A percentile compares a stretch with the other conserved stretches of the same genome.
Evolutionary conservation across 2,113 vertebrate species (phyloP).

Genomic region (Orthonyx spaldingii): DNA sequence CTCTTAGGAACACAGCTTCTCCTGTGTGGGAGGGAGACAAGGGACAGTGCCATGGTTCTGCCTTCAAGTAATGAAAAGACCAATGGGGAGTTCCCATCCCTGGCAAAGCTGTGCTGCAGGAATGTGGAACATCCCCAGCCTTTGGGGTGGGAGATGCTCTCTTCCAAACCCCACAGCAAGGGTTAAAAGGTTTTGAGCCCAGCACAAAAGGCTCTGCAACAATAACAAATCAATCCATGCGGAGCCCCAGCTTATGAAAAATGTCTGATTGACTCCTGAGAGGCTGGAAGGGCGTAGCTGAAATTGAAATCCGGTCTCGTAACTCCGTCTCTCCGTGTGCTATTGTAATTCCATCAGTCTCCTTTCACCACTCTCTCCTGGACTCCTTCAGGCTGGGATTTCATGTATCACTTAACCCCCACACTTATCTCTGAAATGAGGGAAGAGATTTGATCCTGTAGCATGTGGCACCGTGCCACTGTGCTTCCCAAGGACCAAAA

Average conservation of each 20-base stretch:
- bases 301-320: not conserved
- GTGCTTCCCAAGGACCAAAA: not conserved
- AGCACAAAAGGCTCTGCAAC: not conserved
- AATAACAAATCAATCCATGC: conserved; percentile 45
- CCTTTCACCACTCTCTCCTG: not conserved
- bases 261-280: conserved; percentile 1
- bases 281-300: not conserved
- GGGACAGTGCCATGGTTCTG: not conserved
- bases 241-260: not conserved
- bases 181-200: not conserved
- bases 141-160: not conserved
- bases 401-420: not conserved
- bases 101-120: not conserved
- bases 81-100: not conserved
- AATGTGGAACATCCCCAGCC: not conserved
- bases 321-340: not conserved
- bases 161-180: not conserved
- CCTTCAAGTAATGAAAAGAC: fast-evolving
- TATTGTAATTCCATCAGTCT: conserved; percentile 35
- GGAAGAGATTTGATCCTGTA: not conserved
- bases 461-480: not conserved
- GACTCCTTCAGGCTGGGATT: not conserved
- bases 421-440: not conserved
- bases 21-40: not conserved
- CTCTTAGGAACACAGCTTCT: not conserved